phyloP scores from a whole-genome alignment of 2,797 vertebrate species.

The Huso huso region DNA sequence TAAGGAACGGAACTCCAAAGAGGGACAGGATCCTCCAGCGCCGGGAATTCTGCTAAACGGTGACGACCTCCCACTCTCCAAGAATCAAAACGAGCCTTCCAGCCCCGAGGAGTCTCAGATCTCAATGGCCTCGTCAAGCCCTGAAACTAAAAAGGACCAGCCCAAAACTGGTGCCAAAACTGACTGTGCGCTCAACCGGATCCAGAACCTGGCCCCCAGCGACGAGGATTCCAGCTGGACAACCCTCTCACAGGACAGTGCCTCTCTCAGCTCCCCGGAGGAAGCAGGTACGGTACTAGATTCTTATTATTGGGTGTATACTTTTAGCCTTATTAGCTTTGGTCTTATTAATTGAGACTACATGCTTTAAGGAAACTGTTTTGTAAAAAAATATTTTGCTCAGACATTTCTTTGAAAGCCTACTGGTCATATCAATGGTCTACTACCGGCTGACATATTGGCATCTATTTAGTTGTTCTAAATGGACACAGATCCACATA shows the following conservation, averaged over 20 bases:
- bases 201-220: constrained; percentile 89
- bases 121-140: constrained; percentile 61
- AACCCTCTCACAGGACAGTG: constrained; percentile 86
- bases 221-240: constrained; percentile 98
- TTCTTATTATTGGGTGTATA: too few species aligned
- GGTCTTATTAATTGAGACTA: too few species aligned
- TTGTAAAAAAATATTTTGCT: too few species aligned
- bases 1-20: constrained; percentile 48
- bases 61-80: constrained; percentile 49
- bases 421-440: too few species aligned
- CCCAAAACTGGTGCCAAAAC: constrained; percentile 82
- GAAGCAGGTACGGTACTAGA: constrained; percentile 66
- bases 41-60: constrained; percentile 57
- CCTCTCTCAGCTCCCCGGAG: constrained; percentile 74
- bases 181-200: constrained; percentile 78
- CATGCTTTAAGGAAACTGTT: too few species aligned
- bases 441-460: too few species aligned
- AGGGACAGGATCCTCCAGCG: constrained; percentile 48
- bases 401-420: too few species aligned
- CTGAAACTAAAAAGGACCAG: constrained; percentile 71
- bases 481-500: too few species aligned
- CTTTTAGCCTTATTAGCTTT: too few species aligned
- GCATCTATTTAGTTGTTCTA: too few species aligned
- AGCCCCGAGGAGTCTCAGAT: constrained; percentile 57
- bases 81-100: constrained; percentile 47